Conservation (phyloP, 2,113 vertebrate species). For the Cyphomyrus plagiostoma region DNA sequence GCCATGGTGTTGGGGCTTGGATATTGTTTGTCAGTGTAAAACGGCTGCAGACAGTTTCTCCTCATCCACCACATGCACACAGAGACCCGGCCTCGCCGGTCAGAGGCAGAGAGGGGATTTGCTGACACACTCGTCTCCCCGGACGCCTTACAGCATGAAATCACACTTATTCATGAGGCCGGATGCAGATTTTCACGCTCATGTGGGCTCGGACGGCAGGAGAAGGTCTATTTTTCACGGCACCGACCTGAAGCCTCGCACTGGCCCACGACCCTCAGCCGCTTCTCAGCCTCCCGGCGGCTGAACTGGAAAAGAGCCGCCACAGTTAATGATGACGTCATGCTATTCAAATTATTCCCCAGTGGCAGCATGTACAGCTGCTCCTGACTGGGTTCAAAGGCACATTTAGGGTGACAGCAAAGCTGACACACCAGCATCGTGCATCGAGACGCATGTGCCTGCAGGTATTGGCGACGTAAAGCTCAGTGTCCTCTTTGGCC, state of each 20-base stretch:
- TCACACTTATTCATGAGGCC: neutral
- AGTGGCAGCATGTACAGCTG: neutral
- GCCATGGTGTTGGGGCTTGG: neutral
- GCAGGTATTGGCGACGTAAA: neutral
- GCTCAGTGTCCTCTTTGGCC: neutral
- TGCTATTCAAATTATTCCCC: neutral
- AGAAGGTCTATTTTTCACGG: neutral
- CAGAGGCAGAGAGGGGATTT: neutral
- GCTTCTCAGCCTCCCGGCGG: neutral
- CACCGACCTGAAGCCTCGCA: neutral
- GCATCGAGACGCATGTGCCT: neutral
- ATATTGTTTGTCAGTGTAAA: neutral
- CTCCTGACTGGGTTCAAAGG: neutral
- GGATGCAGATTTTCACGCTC: neutral
- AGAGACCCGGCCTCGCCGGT: neutral
- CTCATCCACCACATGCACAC: neutral
- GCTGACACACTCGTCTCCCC: neutral
- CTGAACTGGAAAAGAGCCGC: neutral
- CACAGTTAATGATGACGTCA: neutral
- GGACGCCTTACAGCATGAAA: neutral
- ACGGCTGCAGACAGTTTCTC: conserved; percentile 8
- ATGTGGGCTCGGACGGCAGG: neutral
- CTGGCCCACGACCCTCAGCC: neutral
- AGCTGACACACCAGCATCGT: neutral
- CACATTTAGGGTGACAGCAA: neutral